Conservation (phyloP, 2,113 vertebrate species). For the Orcinus orca region DNA sequence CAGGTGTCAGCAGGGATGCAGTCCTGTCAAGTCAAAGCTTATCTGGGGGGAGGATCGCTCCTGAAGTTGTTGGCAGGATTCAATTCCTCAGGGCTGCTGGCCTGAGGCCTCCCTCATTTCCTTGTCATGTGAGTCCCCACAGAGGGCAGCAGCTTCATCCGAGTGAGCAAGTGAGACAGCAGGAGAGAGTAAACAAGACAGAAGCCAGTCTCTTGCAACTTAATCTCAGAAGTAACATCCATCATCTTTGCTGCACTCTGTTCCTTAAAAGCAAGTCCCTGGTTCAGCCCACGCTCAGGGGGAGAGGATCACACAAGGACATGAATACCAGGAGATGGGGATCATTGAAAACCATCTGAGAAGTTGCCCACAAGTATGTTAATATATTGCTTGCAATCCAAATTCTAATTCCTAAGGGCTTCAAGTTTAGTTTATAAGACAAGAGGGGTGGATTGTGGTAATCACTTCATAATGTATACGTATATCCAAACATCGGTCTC, state of each 20-base stretch:
- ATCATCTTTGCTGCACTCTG: neutral
- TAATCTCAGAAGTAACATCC: neutral
- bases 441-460: neutral
- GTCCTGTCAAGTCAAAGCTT: neutral
- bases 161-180: neutral
- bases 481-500: neutral
- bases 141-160: neutral
- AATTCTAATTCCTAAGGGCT: slow-evolving; percentile 29
- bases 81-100: neutral
- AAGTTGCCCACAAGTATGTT: neutral
- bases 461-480: neutral
- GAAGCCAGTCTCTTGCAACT: neutral
- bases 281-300: neutral
- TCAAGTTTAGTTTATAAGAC: neutral
- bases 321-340: neutral
- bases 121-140: neutral
- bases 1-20: neutral
- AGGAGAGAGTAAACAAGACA: neutral
- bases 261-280: neutral
- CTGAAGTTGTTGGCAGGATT: neutral
- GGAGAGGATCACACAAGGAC: neutral
- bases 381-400: neutral
- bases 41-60: neutral
- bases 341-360: neutral
- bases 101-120: neutral